A percentile compares a stretch with the other conserved stretches of the same genome.
Evolutionary conservation across 2,113 vertebrate genomes (phyloP).

Genomic region (Rhea pennata): DNA sequence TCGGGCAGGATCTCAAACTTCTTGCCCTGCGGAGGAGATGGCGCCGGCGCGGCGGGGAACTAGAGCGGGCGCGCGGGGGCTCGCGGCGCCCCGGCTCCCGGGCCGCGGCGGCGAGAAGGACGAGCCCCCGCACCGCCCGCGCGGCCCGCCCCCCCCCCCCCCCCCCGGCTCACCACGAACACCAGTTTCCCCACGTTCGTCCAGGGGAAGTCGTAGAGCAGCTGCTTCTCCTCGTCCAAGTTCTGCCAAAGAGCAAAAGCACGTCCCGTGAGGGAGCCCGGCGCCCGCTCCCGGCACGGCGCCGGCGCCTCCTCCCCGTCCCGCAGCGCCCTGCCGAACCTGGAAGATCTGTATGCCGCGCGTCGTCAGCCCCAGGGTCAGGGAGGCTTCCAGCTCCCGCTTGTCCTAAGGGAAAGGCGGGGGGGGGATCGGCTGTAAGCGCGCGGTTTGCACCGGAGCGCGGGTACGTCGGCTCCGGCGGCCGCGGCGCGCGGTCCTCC

Average conservation of each 20-base stretch:
- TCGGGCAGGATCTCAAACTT: conserved; percentile 98
- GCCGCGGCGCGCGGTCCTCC: too few species aligned
- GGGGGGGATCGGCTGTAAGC: not conserved
- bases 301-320: not conserved
- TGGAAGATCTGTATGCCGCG: conserved; percentile 99
- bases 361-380: conserved; percentile 92
- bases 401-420: conserved; percentile 84
- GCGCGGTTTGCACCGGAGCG: not conserved
- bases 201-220: conserved; percentile 98
- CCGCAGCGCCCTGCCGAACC: conserved; percentile 68
- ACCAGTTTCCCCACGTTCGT: conserved; percentile 97
- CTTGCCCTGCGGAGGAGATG: conserved; percentile 84
- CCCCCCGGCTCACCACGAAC: conserved; percentile 99
- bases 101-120: too few species aligned
- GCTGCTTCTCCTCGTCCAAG: conserved; percentile 88
- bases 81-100: too few species aligned
- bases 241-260: conserved; percentile 79
- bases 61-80: not conserved
- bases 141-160: too few species aligned
- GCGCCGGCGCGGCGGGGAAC: too few species aligned
- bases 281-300: rapidly evolving
- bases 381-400: conserved; percentile 93
- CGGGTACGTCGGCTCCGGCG: too few species aligned
- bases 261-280: not conserved
- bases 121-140: not conserved